A percentile compares a stretch with the other conserved stretches of the same genome.
Evolutionary conservation across 1,140 invertebrate species (phyloP).

Genomic region (Thaumatotibia leucotreta): DNA sequence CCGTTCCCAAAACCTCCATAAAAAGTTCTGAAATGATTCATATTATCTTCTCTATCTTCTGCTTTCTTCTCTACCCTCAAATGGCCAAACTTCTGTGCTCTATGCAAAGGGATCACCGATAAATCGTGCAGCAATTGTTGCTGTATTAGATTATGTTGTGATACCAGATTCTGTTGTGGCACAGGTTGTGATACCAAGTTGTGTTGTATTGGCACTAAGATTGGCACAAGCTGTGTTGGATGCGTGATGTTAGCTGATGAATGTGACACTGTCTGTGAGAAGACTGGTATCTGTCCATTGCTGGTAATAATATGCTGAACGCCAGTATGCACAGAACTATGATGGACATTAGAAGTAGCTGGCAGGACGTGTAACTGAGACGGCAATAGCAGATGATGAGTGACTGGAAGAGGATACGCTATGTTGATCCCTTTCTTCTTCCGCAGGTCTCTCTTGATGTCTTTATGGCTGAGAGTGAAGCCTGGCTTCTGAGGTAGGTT

Average conservation of each 20-base stretch:
- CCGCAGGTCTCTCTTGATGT: conserved; percentile 19
- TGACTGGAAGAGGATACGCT: conserved; percentile 28
- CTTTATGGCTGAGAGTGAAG: not conserved
- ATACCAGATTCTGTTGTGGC: not conserved
- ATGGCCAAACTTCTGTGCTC: conserved; percentile 20
- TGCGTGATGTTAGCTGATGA: conserved; percentile 33
- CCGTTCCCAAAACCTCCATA: conserved; percentile 58
- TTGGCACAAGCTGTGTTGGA: conserved; percentile 29
- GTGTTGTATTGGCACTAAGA: conserved; percentile 43
- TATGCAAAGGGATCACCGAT: conserved; percentile 55
- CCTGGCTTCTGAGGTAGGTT: not conserved
- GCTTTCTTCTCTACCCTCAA: conserved; percentile 28
- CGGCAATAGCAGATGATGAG: conserved; percentile 36
- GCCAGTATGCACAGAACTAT: conserved; percentile 26
- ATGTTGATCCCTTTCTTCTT: conserved; percentile 44
- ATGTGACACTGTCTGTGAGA: conserved; percentile 34
- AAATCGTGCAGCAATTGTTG: conserved; percentile 38
- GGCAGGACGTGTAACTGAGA: conserved; percentile 48
- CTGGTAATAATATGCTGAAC: conserved; percentile 26
- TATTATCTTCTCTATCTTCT: conserved; percentile 34
- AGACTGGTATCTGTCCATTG: conserved; percentile 30
- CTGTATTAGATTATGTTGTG: not conserved
- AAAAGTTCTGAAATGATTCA: conserved; percentile 45
- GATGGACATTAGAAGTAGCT: conserved; percentile 30
- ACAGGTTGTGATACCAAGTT: conserved; percentile 30